Percentiles rank a stretch among this genome's conserved stretches.
Evolutionary conservation across 2,888 invertebrate genomes (phyloP).

Genomic region (Sympetrum striolatum): DNA sequence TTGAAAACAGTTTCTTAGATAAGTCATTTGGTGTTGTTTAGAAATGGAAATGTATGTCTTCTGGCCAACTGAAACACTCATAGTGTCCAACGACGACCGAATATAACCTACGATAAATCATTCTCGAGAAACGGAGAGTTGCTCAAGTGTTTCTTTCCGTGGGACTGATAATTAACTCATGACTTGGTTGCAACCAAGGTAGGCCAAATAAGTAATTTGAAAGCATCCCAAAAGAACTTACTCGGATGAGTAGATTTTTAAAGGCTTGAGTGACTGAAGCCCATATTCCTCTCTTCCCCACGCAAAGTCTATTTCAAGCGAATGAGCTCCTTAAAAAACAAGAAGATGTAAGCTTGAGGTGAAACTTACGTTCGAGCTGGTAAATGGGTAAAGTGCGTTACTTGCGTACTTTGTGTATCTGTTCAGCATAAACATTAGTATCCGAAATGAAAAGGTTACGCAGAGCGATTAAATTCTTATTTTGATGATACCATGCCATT

Average conservation of each 20-base stretch:
- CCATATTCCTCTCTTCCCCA: conserved; percentile 1
- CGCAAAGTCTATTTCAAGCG: conserved; percentile 8
- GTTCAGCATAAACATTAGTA: no score
- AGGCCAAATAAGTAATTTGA: not conserved
- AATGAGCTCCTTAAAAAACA: not conserved
- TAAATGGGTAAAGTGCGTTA: not conserved
- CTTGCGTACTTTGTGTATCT: not conserved
- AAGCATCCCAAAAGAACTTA: not conserved
- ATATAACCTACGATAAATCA: no score
- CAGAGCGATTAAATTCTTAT: no score
- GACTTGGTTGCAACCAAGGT: not conserved
- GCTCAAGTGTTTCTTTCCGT: not conserved
- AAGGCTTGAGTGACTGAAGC: not conserved
- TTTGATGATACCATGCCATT: no score
- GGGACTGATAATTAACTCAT: not conserved
- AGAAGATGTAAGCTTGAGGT: not conserved
- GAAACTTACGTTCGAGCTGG: not conserved
- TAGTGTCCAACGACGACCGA: no score
- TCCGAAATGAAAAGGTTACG: no score
- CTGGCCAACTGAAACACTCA: no score
- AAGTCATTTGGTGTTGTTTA: no score
- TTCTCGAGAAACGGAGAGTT: no score
- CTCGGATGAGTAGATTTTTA: not conserved
- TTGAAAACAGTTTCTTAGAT: no score
- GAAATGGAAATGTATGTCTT: no score